A percentile compares a stretch with the other conserved stretches of the same genome.
These are phyloP conservation scores for Nipponacmea schrenckii DNA, from an alignment of 2,888 invertebrate species.

Conservation along the genomic window DNA sequence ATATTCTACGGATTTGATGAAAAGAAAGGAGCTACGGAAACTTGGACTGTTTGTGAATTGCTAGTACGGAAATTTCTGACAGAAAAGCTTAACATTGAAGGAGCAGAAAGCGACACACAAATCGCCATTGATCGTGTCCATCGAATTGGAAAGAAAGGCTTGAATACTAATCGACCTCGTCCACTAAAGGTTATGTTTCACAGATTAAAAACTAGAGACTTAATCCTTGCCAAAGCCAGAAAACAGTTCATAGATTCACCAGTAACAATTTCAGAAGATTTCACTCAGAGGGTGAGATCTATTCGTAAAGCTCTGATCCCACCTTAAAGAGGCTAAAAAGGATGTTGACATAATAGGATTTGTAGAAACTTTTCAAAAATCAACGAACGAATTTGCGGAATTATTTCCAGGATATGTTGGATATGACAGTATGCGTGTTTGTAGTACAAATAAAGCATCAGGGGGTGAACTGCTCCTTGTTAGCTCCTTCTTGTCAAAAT, in stretches of 20 bases:
- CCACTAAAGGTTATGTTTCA: neutral
- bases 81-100: too few relatives aligned
- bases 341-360: neutral
- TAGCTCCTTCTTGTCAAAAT: neutral
- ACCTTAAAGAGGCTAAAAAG: too few relatives aligned
- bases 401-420: neutral
- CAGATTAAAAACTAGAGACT: neutral
- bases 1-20: conserved; percentile 3
- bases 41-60: too few relatives aligned
- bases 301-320: too few relatives aligned
- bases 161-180: neutral
- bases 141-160: neutral
- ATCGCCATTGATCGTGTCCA: neutral
- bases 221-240: neutral
- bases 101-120: too few relatives aligned
- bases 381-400: neutral
- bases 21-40: neutral
- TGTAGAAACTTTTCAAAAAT: neutral
- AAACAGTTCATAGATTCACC: neutral
- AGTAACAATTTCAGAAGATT: neutral
- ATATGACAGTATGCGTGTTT: neutral
- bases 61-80: too few relatives aligned
- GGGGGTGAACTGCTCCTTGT: neutral
- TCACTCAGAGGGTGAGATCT: too few relatives aligned
- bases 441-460: neutral